Base-by-base conservation (phyloP, 92 coral and sea anemone species). In the Nematostella vectensis region DNA sequence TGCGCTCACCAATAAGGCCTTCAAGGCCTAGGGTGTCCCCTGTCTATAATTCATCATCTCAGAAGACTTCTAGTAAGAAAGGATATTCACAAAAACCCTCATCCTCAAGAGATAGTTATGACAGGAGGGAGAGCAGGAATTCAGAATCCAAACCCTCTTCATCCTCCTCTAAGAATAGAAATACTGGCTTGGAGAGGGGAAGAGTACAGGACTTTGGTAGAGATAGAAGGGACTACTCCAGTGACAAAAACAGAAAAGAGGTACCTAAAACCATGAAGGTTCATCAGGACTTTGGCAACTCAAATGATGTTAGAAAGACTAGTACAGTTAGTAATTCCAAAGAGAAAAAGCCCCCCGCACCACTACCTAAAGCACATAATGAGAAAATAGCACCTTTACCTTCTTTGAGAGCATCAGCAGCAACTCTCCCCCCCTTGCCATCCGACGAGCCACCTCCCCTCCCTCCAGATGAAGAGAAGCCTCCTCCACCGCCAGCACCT, bases 401-500 rank as follows among this genome's bases (percentile, higher is more conserved):
- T 18, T 67, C 65, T 42, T 84, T 83, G 8, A 88, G 77, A 17
- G 51, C 86, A 3, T 54, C 81, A 59, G 71, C 61, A 22, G 29
- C 79, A 10, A 68, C 61, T 30, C 67, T 78, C 44, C 96, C 98
- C 16, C 98, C 96, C 3, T 60, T 82, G 33, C 98, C 98, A 0
- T 62, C 71, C 21, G 91, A 73, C 10, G 98, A 86, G 58, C 98
- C 98, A 53, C 98, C 98, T 37, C 98, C 98, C 15, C 77, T 91
- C 13, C 98, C 98, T 38, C 98, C 98, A 33, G 98, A 91, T 61
- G 98, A 91, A 52, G 98, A 82, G 22, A 75, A 71, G 47, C 96
- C 95, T 19, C 89, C 97, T 1, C 97, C 89, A 15, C 97, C 98
- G 51, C 96, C 98, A 30, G 96, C 95, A 20, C 98, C 98, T 21